Conservation (phyloP, 1,140 invertebrate genomes). For the Papilio helenus region DNA sequence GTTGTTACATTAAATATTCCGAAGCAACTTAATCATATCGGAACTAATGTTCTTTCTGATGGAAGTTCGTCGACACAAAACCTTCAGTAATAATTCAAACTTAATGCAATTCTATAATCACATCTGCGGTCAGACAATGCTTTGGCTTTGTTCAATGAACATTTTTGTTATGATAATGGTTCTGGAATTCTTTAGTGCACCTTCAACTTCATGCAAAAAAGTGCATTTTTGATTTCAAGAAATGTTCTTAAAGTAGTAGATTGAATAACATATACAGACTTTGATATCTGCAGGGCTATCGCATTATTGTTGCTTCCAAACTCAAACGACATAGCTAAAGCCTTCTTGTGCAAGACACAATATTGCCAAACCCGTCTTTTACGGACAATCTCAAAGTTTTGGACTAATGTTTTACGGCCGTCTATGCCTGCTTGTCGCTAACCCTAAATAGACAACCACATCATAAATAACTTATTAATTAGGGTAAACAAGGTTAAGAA, state of each 20-base stretch:
- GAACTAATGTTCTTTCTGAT: neutral
- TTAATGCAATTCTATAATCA: conserved; percentile 10
- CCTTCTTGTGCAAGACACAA: neutral
- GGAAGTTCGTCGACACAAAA: neutral
- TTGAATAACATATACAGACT: conserved; percentile 23
- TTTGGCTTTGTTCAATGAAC: neutral
- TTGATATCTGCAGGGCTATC: neutral
- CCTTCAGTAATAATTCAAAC: conserved; percentile 9
- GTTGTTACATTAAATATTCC: neutral
- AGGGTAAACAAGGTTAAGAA: neutral
- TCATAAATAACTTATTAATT: neutral
- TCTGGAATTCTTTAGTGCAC: conserved; percentile 16
- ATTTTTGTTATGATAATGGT: conserved; percentile 35
- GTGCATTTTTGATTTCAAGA: conserved; percentile 23
- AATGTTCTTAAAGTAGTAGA: conserved; percentile 15
- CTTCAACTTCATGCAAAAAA: conserved; percentile 31
- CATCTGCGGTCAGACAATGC: conserved; percentile 23
- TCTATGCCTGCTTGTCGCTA: too few relatives aligned
- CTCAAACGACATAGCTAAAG: neutral
- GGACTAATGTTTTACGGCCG: too few relatives aligned
- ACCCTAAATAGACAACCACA: too few relatives aligned
- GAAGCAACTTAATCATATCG: neutral
- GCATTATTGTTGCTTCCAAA: neutral
- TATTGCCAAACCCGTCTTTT: too few relatives aligned
- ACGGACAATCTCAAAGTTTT: too few relatives aligned